A percentile compares a stretch with the other conserved stretches of the same genome.
phyloP scores from a whole-genome alignment of 2,888 invertebrate genomes.

The Synergus umbraculus region DNA sequence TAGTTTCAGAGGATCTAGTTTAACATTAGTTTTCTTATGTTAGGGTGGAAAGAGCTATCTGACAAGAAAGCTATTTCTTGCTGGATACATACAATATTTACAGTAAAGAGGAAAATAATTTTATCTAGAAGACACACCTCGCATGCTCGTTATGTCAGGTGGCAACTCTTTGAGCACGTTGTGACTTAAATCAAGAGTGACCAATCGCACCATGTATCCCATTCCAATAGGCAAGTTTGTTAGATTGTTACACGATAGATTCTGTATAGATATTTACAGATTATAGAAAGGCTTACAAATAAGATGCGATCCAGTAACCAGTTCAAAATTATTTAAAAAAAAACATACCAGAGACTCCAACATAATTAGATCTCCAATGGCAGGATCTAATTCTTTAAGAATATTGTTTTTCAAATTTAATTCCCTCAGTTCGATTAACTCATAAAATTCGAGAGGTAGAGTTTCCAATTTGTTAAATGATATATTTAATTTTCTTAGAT shows the following conservation, averaged over 20 bases:
- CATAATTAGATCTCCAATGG: constrained; percentile 89
- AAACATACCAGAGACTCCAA: constrained; percentile 84
- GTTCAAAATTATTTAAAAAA: constrained; percentile 35
- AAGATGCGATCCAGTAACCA: neutral
- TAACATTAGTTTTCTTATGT: neutral
- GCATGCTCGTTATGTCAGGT: constrained; percentile 88
- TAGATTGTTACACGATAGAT: constrained; percentile 88
- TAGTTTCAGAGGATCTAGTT: constrained; percentile 17
- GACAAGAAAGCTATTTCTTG: neutral
- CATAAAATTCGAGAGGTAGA: constrained; percentile 84
- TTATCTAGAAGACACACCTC: constrained; percentile 81
- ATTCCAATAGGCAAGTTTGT: constrained; percentile 87
- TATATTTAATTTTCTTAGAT: constrained; percentile 83
- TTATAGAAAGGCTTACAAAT: neutral
- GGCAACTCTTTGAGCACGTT: constrained; percentile 88
- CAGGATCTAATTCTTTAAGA: constrained; percentile 83
- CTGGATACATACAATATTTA: neutral
- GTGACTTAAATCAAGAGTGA: constrained; percentile 85
- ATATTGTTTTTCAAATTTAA: constrained; percentile 88
- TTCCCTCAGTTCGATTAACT: constrained; percentile 84
- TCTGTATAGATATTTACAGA: constrained; percentile 78
- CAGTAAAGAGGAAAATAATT: neutral
- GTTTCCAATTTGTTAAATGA: constrained; percentile 83
- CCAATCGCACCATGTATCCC: constrained; percentile 89
- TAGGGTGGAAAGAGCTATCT: neutral